Conservation (phyloP, 1,140 invertebrate species). For the Chironomus tepperi region DNA sequence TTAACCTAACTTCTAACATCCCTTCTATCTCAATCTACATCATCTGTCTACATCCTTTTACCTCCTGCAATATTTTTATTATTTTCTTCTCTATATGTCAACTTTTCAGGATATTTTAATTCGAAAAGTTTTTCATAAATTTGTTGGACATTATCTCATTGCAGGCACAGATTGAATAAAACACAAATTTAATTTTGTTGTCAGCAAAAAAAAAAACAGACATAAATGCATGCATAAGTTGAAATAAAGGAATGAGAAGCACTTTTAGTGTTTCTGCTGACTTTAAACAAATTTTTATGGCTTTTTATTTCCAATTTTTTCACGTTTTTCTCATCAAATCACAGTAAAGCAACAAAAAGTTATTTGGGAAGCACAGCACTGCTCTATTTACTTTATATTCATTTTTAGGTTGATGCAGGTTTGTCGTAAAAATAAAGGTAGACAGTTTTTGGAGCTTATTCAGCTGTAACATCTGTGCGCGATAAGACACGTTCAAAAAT, state of each 20-base stretch:
- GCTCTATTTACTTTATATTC: constrained; percentile 4
- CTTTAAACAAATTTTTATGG: not conserved
- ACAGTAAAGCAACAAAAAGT: no score
- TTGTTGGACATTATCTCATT: not conserved
- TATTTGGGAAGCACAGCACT: not conserved
- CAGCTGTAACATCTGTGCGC: constrained; percentile 10
- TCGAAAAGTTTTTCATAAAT: not conserved
- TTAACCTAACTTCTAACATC: not conserved
- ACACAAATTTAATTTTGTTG: not conserved
- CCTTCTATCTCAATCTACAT: not conserved
- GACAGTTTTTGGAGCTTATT: not conserved
- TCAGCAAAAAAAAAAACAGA: not conserved
- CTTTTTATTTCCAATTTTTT: not conserved
- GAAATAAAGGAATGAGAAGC: not conserved
- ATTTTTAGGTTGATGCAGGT: constrained; percentile 6
- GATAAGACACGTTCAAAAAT: constrained; percentile 13
- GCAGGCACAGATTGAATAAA: not conserved
- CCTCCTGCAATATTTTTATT: no score
- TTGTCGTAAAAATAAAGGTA: constrained; percentile 14
- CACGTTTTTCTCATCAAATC: no score
- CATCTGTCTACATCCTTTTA: not conserved
- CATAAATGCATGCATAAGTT: not conserved
- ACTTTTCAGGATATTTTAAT: constrained; percentile 11
- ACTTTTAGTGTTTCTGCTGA: not conserved
- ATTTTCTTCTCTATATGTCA: not conserved